Percentiles rank a stretch among this genome's conserved stretches.
Evolutionary conservation across 2,888 invertebrate genomes (phyloP).

Genomic region (Cremastinae sp.): DNA sequence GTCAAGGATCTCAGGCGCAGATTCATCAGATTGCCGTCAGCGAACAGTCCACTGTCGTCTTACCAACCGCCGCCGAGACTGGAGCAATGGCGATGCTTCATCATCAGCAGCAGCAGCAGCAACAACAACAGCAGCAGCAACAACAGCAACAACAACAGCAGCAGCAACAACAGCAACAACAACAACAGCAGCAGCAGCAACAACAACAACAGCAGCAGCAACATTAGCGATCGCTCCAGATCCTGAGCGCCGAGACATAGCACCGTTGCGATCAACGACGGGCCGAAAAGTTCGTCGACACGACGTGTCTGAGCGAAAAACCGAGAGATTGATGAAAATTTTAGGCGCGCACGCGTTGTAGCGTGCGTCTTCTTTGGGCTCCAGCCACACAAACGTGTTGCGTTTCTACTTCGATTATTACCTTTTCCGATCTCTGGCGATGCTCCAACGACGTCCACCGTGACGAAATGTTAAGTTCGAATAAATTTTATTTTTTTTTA

Average conservation of each 20-base stretch:
- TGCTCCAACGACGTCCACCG: background rate
- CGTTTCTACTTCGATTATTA: background rate
- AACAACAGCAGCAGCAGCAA: no score
- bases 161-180: constrained; percentile 68
- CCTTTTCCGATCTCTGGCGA: background rate
- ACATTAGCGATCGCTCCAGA: constrained; percentile 67
- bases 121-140: constrained; percentile 69
- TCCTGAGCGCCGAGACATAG: constrained; percentile 67
- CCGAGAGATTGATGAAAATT: background rate
- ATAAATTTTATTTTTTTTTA: background rate
- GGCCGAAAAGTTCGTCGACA: constrained; percentile 63
- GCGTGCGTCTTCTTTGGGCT: constrained; percentile 67
- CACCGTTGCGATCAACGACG: constrained; percentile 73
- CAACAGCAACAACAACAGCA: constrained; percentile 70
- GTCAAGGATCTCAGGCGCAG: constrained; percentile 78
- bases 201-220: constrained; percentile 70
- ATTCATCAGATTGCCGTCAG: constrained; percentile 78
- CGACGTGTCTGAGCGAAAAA: constrained; percentile 2
- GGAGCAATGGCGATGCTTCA: constrained; percentile 80
- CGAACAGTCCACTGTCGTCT: constrained; percentile 81
- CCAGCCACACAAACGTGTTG: constrained; percentile 7
- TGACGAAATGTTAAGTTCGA: no score
- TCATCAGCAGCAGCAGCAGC: constrained; percentile 78
- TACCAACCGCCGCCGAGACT: constrained; percentile 82
- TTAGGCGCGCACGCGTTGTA: constrained; percentile 72